Conservation (phyloP, 2,888 invertebrate species). For the Athalia circularis region DNA sequence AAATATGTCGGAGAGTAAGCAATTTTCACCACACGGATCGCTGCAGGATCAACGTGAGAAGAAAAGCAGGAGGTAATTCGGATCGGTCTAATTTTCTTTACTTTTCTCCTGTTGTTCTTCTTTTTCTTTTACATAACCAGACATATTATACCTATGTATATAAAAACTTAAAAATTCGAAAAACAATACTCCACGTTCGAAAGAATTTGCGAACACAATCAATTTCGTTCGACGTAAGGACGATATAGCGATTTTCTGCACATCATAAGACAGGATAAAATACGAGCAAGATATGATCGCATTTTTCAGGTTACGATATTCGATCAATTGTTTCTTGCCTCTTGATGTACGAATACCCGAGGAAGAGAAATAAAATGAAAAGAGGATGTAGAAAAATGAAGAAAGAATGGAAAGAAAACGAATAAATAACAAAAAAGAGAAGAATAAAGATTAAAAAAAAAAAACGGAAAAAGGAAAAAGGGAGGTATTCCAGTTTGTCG, state of each 20-base stretch:
- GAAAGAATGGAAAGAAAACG: too few species aligned
- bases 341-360: background rate
- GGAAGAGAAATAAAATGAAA: background rate
- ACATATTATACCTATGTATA: too few species aligned
- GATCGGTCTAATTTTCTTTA: slow-evolving; percentile 15
- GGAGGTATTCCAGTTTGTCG: slow-evolving; percentile 3
- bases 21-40: background rate
- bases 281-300: slow-evolving; percentile 16
- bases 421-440: too few species aligned
- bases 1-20: background rate
- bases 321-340: slow-evolving; percentile 53
- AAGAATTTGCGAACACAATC: too few species aligned
- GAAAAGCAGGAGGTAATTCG: slow-evolving; percentile 19
- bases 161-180: too few species aligned
- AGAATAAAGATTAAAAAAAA: too few species aligned
- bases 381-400: background rate
- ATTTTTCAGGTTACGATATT: slow-evolving; percentile 38
- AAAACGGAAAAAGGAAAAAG: background rate
- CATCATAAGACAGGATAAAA: too few species aligned
- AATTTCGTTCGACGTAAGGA: too few species aligned
- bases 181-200: background rate
- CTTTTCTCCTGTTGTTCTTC: slow-evolving; percentile 25
- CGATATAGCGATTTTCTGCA: too few species aligned
- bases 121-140: too few species aligned
- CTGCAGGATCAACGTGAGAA: too few species aligned